Percentiles rank a stretch among this genome's conserved stretches.
Conservation (phyloP, 2,888 invertebrate species). For the Lasioglossum pauxillum region DNA sequence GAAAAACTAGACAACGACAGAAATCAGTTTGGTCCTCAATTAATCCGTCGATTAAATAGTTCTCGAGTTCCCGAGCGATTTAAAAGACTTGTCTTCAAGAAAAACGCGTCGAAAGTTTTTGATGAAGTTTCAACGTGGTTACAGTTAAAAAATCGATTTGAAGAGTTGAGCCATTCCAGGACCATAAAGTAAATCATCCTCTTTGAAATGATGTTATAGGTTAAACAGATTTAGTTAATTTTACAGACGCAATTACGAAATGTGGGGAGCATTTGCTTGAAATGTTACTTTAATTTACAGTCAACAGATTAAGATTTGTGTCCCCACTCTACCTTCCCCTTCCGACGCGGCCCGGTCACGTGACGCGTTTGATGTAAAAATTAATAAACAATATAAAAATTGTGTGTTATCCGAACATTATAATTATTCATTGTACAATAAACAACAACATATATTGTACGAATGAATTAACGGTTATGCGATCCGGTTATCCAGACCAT, state of each 20-base stretch:
- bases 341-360: too few relatives aligned
- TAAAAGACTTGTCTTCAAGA: neutral
- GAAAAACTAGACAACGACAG: neutral
- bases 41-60: neutral
- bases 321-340: too few relatives aligned
- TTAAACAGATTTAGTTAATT: neutral
- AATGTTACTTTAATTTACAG: neutral
- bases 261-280: neutral
- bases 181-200: neutral
- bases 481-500: neutral
- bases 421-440: neutral
- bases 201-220: neutral
- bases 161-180: neutral
- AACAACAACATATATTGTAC: neutral
- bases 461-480: neutral
- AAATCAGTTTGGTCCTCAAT: neutral
- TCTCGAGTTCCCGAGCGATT: neutral
- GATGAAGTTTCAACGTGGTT: neutral
- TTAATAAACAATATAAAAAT: neutral
- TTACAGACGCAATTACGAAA: neutral
- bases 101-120: neutral
- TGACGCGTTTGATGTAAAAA: too few relatives aligned
- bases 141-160: neutral
- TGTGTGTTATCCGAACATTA: neutral
- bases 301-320: too few relatives aligned